phyloP scores from a whole-genome alignment of 2,888 invertebrate species.

The Carterocephalus palaemon region DNA sequence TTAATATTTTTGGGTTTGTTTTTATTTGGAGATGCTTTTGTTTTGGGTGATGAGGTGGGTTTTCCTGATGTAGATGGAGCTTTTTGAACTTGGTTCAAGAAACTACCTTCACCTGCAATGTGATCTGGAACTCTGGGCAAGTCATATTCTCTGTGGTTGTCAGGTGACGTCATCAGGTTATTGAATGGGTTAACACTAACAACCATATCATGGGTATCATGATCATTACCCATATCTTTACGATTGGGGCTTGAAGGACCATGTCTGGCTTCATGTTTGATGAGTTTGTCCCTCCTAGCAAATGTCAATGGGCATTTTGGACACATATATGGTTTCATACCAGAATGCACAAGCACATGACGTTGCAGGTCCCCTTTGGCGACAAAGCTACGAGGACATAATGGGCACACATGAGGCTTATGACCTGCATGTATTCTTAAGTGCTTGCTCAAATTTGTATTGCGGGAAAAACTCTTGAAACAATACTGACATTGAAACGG shows the following conservation, averaged over 20 bases:
- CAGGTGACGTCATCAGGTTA: constrained; percentile 68
- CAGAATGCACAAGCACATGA: constrained; percentile 83
- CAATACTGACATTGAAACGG: constrained; percentile 86
- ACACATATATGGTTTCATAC: constrained; percentile 82
- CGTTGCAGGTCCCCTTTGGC: constrained; percentile 82
- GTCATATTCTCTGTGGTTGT: constrained; percentile 59
- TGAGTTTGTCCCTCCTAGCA: constrained; percentile 83
- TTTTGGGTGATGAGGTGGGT: constrained; percentile 57
- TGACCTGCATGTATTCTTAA: constrained; percentile 84
- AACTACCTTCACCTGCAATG: constrained; percentile 71
- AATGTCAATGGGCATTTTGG: constrained; percentile 82
- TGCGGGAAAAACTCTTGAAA: constrained; percentile 85
- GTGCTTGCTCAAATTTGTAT: constrained; percentile 87
- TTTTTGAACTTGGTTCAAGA: constrained; percentile 61
- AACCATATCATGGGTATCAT: constrained; percentile 76
- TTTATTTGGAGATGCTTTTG: constrained; percentile 51
- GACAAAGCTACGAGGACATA: constrained; percentile 85
- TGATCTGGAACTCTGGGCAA: constrained; percentile 74
- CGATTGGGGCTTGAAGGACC: constrained; percentile 56
- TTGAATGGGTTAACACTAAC: constrained; percentile 81
- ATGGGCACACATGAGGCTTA: constrained; percentile 84
- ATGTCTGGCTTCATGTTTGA: constrained; percentile 83
- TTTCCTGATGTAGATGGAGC: constrained; percentile 50
- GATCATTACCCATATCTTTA: constrained; percentile 53
- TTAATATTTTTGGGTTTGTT: constrained; percentile 73